Conservation (phyloP, 2,113 vertebrate species). For the Miniopterus natalensis region DNA sequence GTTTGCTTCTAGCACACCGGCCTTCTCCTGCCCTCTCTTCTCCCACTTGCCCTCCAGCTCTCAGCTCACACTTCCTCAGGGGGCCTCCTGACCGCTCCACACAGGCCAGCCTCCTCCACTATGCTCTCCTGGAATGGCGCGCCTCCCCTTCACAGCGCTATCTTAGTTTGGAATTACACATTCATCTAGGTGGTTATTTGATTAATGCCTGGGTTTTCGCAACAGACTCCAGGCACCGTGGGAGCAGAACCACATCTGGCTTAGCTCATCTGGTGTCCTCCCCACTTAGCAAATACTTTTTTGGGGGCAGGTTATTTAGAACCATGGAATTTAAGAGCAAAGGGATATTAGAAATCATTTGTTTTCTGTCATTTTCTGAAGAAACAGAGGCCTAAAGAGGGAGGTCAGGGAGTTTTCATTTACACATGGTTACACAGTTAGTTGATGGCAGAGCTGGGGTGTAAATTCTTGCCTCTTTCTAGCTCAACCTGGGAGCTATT, state of each 20-base stretch:
- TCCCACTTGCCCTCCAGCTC: neutral
- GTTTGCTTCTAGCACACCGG: neutral
- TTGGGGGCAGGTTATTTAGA: fast-evolving
- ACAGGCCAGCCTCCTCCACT: too few relatives aligned
- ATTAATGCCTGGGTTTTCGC: neutral
- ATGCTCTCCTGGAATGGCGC: fast-evolving
- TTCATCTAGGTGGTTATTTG: neutral
- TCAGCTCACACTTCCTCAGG: neutral
- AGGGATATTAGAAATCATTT: neutral
- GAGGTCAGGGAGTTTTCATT: neutral
- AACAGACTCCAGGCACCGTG: neutral
- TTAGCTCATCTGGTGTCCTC: neutral
- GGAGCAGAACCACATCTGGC: neutral
- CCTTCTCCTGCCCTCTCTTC: neutral
- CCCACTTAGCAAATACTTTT: neutral
- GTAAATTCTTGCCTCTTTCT: neutral
- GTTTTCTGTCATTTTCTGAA: neutral
- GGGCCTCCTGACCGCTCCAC: neutral
- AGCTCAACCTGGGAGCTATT: neutral
- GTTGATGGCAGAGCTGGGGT: neutral
- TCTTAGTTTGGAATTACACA: neutral
- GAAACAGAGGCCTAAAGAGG: neutral
- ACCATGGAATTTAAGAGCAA: neutral
- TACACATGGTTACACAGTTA: neutral
- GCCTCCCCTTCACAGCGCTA: neutral